Base-by-base conservation (phyloP, 2,888 invertebrate genomes). In the Melinaea marsaeus region DNA sequence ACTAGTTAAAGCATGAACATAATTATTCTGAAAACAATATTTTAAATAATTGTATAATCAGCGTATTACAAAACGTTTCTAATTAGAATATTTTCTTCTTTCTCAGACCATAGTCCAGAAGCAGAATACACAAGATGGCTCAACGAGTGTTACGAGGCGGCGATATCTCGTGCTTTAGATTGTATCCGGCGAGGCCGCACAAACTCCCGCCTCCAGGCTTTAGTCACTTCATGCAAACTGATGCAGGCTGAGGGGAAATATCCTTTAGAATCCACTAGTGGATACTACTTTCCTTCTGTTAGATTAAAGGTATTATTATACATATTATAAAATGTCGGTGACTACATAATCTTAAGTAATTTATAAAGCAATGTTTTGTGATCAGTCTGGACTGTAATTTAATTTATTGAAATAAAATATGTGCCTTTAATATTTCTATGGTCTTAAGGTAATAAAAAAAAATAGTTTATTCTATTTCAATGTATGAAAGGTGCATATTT, bases 201-300 rank as follows among this genome's bases (percentile, higher is more conserved):
- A 4, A 81, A 78, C 60, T 91, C 93, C 11, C 90, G 92, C 58
- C 83, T 91, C 5, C 93, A 94, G 82, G 94, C 95, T 0, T 84
- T 97, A 3, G 92, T 94, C 2, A 94, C 95, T 0, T 92, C 94
- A 58, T 94, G 96, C 92, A 95, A 95, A 76, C 82, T 96, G 62
- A 85, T 97, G 73, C 92, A 93, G 55, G 92, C 92, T 62, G 96
- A 97, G 84, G 95, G 95, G 7, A 93, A 92, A 75, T 86, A 92
- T 78, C 95, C 95, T 0, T 75, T 95, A 46, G 93, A 93, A 72
- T 80, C 83, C 2, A 78, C 79, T 5, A 83, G 87, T 22, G 90
- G 92, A 2, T 92, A 92, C 72, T 92, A 91, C 76, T 95, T 96
- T 77, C 96, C 96, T 0, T 81, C 92, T 13, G 84, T 90, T 56